Percentiles rank a stretch among this genome's conserved stretches.
These are phyloP conservation scores for Cotesia chilonis DNA, from an alignment of 1,140 invertebrate species.

Conservation along the genomic window DNA sequence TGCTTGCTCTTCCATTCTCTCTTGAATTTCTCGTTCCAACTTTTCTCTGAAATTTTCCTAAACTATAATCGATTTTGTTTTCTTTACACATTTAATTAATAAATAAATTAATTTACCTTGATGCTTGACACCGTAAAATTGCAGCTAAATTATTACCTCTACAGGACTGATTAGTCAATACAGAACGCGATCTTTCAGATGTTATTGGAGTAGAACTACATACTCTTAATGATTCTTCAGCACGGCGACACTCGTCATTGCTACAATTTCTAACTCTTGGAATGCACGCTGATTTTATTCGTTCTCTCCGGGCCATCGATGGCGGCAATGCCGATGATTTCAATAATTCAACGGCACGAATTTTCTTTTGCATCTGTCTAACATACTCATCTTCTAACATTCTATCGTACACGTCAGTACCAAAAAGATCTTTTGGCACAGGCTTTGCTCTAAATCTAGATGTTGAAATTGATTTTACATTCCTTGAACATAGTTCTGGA, in stretches of 20 bases:
- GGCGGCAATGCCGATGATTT: slow-evolving; percentile 73
- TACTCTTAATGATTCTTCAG: slow-evolving; percentile 50
- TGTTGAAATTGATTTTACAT: slow-evolving; percentile 46
- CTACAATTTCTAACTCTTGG: slow-evolving; percentile 54
- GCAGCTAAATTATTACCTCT: slow-evolving; percentile 76
- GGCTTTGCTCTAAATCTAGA: slow-evolving; percentile 73
- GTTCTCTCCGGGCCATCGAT: slow-evolving; percentile 74
- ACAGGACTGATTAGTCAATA: slow-evolving; percentile 61
- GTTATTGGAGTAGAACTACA: slow-evolving; percentile 49
- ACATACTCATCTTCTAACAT: slow-evolving; percentile 76
- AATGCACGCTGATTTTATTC: slow-evolving; percentile 58
- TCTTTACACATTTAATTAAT: neutral
- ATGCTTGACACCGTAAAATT: slow-evolving; percentile 73
- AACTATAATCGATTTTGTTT: neutral
- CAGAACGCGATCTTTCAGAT: slow-evolving; percentile 61
- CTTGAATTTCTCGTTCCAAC: slow-evolving; percentile 71
- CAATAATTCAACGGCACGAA: slow-evolving; percentile 75
- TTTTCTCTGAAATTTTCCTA: slow-evolving; percentile 63
- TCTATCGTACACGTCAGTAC: slow-evolving; percentile 74
- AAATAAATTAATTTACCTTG: slow-evolving; percentile 59
- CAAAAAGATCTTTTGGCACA: slow-evolving; percentile 75
- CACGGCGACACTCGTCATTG: slow-evolving; percentile 53
- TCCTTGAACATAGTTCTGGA: slow-evolving; percentile 65
- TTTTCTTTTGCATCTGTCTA: slow-evolving; percentile 73
- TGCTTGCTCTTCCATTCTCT: slow-evolving; percentile 69